A percentile compares a stretch with the other conserved stretches of the same genome.
These are phyloP conservation scores for Tetrao urogallus DNA, from an alignment of 2,113 vertebrate species.

Conservation along the genomic window DNA sequence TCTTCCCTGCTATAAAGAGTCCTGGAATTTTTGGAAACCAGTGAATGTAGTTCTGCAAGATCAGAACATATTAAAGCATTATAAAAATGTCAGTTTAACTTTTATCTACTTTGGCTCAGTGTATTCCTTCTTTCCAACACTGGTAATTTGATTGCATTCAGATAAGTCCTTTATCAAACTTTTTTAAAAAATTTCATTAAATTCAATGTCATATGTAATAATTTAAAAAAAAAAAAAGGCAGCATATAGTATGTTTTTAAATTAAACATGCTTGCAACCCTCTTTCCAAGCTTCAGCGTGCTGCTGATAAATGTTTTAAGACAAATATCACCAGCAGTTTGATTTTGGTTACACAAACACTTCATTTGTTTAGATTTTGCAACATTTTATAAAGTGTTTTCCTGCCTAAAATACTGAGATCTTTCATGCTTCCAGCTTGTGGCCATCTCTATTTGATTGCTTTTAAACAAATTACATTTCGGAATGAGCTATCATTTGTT, in stretches of 20 bases:
- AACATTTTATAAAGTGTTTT: constrained; percentile 6
- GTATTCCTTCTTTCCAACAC: background rate
- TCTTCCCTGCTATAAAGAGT: background rate
- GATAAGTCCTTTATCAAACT: background rate
- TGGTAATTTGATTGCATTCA: background rate
- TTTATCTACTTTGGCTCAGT: background rate
- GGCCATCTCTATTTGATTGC: background rate
- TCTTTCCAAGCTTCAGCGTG: background rate
- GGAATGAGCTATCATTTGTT: background rate
- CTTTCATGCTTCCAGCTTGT: background rate
- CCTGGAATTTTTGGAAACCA: background rate
- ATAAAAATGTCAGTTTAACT: background rate
- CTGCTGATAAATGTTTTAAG: background rate
- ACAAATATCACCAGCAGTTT: background rate
- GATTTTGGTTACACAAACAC: background rate
- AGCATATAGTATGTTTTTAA: background rate
- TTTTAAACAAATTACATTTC: constrained; percentile 8
- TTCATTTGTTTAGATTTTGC: constrained; percentile 12
- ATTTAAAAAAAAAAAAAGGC: background rate
- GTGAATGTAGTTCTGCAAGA: background rate
- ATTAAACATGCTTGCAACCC: background rate
- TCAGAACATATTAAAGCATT: background rate
- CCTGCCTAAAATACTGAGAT: background rate
- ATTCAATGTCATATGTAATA: background rate
- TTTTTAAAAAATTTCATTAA: background rate